phyloP scores from a whole-genome alignment of 1,140 invertebrate genomes.

The Drosophila kanapiae region DNA sequence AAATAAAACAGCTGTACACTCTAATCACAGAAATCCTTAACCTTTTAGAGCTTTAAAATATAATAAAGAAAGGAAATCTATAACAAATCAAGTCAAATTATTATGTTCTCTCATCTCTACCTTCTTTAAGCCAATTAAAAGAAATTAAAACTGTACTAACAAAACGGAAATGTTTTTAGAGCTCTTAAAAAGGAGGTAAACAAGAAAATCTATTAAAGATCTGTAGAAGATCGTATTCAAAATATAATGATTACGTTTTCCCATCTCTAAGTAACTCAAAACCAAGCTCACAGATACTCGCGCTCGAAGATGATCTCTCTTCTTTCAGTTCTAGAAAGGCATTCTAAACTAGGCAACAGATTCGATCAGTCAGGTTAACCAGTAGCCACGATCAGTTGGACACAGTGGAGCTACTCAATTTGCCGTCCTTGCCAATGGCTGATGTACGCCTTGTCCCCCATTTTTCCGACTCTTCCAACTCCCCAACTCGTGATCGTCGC shows the following conservation, averaged over 20 bases:
- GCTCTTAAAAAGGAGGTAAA: no score
- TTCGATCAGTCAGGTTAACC: constrained; percentile 40
- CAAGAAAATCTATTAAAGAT: no score
- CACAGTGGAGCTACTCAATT: constrained; percentile 39
- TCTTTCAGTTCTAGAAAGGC: constrained; percentile 10
- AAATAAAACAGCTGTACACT: no score
- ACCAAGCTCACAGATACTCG: neutral
- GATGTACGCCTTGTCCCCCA: constrained; percentile 19
- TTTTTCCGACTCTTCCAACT: neutral
- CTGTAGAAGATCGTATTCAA: no score
- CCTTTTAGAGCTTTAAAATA: neutral
- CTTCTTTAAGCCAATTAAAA: no score
- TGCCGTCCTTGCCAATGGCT: constrained; percentile 43
- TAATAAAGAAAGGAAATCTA: neutral
- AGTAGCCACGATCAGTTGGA: constrained; percentile 48
- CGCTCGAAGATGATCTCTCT: constrained; percentile 47
- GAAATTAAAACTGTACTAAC: no score
- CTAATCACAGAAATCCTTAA: neutral
- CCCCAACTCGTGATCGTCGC: constrained; percentile 35
- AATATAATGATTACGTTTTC: neutral
- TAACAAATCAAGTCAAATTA: neutral
- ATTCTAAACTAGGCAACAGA: constrained; percentile 6
- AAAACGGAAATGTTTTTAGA: no score
- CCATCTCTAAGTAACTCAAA: constrained; percentile 26
- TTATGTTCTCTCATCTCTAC: no score